Percentiles rank a stretch among this genome's conserved stretches.
Conservation (phyloP, 2,888 invertebrate species). For the Coelinius sp. region DNA sequence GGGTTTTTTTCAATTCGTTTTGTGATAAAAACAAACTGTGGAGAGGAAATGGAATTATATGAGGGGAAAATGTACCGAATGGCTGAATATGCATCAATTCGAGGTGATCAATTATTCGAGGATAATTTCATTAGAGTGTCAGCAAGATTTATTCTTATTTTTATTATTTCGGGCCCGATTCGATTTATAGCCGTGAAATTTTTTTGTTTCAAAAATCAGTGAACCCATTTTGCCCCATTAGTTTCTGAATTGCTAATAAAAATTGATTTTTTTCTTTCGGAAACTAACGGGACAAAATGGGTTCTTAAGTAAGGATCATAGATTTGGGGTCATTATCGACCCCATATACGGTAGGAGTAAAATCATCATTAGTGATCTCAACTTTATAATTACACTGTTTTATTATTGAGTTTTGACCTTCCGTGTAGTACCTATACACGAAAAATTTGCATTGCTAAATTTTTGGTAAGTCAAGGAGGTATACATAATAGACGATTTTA, state of each 20-base stretch:
- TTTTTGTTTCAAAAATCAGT: no score
- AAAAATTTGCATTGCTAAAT: constrained; percentile 15
- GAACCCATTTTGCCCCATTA: not conserved
- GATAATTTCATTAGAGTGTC: not conserved
- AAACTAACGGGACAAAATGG: not conserved
- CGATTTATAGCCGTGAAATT: no score
- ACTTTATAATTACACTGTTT: no score
- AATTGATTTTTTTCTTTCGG: not conserved
- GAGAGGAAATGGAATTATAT: not conserved
- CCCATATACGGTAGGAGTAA: no score
- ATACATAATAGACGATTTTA: constrained; percentile 1
- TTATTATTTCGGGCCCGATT: not conserved
- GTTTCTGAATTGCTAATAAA: not conserved
- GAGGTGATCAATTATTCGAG: not conserved
- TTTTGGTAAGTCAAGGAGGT: not conserved
- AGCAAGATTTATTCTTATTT: not conserved
- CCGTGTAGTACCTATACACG: not conserved
- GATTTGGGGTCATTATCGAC: no score
- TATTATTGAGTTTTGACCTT: not conserved
- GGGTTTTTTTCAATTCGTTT: not conserved
- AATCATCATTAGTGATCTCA: no score
- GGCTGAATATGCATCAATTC: not conserved
- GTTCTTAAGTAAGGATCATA: not conserved
- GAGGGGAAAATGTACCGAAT: not conserved
- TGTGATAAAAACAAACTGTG: not conserved